Evolutionary conservation across 2,113 vertebrate genomes (phyloP), one percentile per base, ranked within the genome.

Genomic region (Pogonocichla stellata): DNA sequence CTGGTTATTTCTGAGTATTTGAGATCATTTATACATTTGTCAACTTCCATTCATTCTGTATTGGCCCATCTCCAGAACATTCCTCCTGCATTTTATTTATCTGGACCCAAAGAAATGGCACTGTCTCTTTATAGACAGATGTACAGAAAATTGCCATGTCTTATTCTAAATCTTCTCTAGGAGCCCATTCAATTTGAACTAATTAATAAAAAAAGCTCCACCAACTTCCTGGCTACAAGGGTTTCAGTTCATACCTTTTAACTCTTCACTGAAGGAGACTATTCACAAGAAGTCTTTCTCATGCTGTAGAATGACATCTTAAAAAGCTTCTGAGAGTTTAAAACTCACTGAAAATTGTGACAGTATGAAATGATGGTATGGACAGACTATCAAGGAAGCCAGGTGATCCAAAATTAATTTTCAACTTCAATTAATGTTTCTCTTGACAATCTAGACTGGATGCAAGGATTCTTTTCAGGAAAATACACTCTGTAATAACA

Each of bases 221-320:
- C 12, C 34, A 71, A 19, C 34, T 74, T 81, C 45, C 29, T 51
- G 33, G 79, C 22, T 69, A 22, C n/a, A 8, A 3, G 8, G 20
- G 29, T 51, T 95, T 78, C 51, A 80, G n/a, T 54, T 75, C 45
- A 64, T 6, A 74, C 4, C 29, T 80, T 97, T 92, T 73, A 95
- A 93, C 83, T 91, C 84, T 60, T 86, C 43, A 70, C 33, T 82
- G 79, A 94, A 93, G 70, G 95, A 97, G 95, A 75, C 75, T 43
- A 97, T 80, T 95, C 93, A 91, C 82, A 95, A 95, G 96, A 96
- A 67, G 70, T 72, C 67, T 75, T 91, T 80, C 86, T 78, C 62
- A 19, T 92, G 84, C 80, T 78, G 69, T 33, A 65, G 79, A 42
- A 86, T 24, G 51, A 19, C 29, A 80, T 74, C 71, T 95, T 86